Base-by-base conservation (phyloP, 2,888 invertebrate species). In the Cabera pusaria region DNA sequence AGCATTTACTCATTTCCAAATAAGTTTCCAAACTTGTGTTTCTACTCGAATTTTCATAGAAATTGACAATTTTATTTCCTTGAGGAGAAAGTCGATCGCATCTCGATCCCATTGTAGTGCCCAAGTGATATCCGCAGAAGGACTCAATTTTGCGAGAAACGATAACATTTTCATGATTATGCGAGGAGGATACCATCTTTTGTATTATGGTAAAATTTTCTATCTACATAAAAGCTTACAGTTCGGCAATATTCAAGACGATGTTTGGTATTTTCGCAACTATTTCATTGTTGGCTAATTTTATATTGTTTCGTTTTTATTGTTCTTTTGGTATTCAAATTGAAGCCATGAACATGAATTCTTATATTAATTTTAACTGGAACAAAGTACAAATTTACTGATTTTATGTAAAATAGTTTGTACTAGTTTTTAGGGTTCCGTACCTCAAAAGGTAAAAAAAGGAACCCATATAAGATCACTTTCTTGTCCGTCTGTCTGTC, bases 131-230 rank as follows among this genome's bases (percentile, higher is more conserved):
- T 61, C 56, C 63, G 55, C 59, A 62, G 68, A 73, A 72, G 64
- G 64, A 64, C 68, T 69, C 73, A 67, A 73, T 72, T 72, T 69
- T 61, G 65, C 60, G 58, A 64, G 64, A 71, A 64, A 52, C 67
- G 67, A 70, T 72, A 75, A 68, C 71, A 69, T 73, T 79, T 72
- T 75, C 71, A 72, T 67, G 69, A 72, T 75, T 72, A 77, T 74
- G 64, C 64, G 62, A 63, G 51, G 52, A 52, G 59, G 61, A 65
- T 65, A 64, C 56, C 60, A 64, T 60, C 58, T 66, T 65, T 67
- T 52, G 59, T 70, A 62, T 68, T 55, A 61, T 48, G 43, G 40
- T 42, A 46, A 46, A 44, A 44, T 44, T 39, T 39, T 39, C 35
- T 44, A 39, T 44, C 28, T 35, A 39, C 44, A 39, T 44, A 44